phyloP scores from a whole-genome alignment of 2,888 invertebrate species.

The Selenia dentaria region DNA sequence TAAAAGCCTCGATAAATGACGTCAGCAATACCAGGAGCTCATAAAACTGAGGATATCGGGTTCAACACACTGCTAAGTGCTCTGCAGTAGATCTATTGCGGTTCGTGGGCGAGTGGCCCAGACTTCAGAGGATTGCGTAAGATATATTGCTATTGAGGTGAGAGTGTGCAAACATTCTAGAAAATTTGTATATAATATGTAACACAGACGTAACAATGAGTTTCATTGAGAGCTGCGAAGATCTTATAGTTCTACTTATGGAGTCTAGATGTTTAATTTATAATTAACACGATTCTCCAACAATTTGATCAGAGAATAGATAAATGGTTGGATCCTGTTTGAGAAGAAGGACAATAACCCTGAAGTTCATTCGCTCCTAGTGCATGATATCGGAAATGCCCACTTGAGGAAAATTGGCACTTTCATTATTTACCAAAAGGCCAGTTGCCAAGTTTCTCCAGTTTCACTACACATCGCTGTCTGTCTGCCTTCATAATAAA shows the following conservation, averaged over 20 bases:
- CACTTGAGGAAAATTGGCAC: constrained; percentile 33
- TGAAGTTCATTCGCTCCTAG: constrained; percentile 19
- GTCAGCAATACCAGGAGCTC: constrained; percentile 34
- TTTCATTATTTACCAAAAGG: constrained; percentile 30
- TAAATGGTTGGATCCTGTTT: constrained; percentile 2
- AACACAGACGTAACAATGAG: constrained; percentile 20
- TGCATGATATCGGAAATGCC: constrained; percentile 24
- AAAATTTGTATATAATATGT: constrained; percentile 22
- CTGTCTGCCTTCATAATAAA: constrained; percentile 27
- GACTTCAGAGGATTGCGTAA: constrained; percentile 31
- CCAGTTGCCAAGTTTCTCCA: constrained; percentile 32
- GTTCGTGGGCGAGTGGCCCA: constrained; percentile 21
- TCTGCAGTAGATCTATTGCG: constrained; percentile 30
- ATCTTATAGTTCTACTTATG: too few relatives aligned
- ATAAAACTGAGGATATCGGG: constrained; percentile 33
- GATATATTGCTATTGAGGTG: constrained; percentile 27
- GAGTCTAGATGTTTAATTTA: too few relatives aligned
- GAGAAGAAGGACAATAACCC: constrained; percentile 26
- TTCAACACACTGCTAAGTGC: constrained; percentile 33
- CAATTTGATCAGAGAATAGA: too few relatives aligned
- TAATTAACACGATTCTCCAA: too few relatives aligned
- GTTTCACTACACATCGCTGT: constrained; percentile 12
- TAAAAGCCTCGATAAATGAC: constrained; percentile 41
- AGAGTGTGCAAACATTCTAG: constrained; percentile 28
- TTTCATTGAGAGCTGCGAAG: constrained; percentile 16